phyloP scores from a whole-genome alignment of 2,888 invertebrate species.

The Coenonympha glycerion region DNA sequence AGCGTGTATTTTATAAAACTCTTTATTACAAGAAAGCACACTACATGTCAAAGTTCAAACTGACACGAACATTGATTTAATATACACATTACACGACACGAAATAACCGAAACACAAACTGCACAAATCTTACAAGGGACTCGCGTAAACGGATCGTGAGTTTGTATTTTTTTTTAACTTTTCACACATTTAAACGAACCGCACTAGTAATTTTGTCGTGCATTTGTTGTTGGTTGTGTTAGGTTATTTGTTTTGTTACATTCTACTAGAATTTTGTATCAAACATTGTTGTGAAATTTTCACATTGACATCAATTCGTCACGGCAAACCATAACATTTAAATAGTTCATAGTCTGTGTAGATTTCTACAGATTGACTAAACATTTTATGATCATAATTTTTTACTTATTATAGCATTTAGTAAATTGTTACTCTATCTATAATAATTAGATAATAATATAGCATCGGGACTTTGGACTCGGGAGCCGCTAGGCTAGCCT shows the following conservation, averaged over 20 bases:
- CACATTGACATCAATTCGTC: constrained; percentile 32
- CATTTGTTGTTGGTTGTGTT: constrained; percentile 8
- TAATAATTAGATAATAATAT: too few species aligned
- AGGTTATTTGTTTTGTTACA: constrained; percentile 32
- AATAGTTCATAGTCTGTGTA: constrained; percentile 7
- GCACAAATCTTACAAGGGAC: constrained; percentile 48
- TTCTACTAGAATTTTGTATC: constrained; percentile 37
- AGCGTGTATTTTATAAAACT: constrained; percentile 47
- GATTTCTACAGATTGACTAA: background rate
- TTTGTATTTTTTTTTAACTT: too few species aligned
- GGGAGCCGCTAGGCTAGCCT: too few species aligned
- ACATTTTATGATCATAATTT: too few species aligned
- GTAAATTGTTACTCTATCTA: too few species aligned
- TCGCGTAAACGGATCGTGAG: constrained; percentile 33
- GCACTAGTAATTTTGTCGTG: constrained; percentile 29
- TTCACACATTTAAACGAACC: constrained; percentile 12
- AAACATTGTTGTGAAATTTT: constrained; percentile 29
- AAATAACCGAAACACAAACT: constrained; percentile 52
- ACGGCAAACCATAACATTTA: constrained; percentile 40
- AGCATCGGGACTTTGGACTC: too few species aligned
- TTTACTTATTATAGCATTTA: too few species aligned
- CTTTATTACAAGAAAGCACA: constrained; percentile 59
- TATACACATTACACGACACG: too few species aligned
- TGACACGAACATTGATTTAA: too few species aligned
- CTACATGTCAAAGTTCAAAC: constrained; percentile 63